Conservation (phyloP, 2,888 invertebrate species). For the Drosophila trichaetosa region DNA sequence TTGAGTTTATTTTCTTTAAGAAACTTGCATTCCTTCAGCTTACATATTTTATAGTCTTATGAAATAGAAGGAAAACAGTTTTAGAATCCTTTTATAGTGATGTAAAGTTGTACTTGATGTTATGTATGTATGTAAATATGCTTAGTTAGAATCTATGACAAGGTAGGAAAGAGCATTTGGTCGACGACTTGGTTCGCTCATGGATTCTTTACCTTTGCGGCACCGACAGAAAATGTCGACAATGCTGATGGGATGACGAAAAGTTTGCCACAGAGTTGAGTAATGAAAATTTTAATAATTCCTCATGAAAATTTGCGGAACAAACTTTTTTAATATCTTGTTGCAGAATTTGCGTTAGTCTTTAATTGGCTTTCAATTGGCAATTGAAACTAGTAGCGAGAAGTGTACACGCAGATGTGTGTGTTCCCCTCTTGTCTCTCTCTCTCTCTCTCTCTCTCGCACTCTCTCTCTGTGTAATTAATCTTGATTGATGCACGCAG, state of each 20-base stretch:
- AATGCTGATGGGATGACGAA: constrained; percentile 29
- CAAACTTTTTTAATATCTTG: constrained; percentile 62
- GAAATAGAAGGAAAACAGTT: neutral
- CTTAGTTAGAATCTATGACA: neutral
- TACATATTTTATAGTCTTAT: neutral
- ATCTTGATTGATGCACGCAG: constrained; percentile 30
- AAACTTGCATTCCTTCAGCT: neutral
- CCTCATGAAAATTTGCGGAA: constrained; percentile 34
- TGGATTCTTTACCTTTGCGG: constrained; percentile 42
- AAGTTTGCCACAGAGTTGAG: constrained; percentile 65
- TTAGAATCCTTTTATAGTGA: neutral
- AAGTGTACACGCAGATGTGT: neutral
- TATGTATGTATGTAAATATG: neutral
- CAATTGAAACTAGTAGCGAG: constrained; percentile 24
- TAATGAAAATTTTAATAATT: constrained; percentile 78
- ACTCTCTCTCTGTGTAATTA: neutral
- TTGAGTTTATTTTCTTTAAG: neutral
- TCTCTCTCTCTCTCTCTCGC: neutral
- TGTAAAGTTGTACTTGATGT: neutral
- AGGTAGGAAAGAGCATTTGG: constrained; percentile 7
- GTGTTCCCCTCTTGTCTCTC: neutral
- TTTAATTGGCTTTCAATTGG: constrained; percentile 73
- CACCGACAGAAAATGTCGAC: constrained; percentile 22
- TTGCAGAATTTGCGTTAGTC: constrained; percentile 41
- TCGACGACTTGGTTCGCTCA: neutral